Conservation (phyloP, 2,113 vertebrate species). For the Eubucco bourcierii region DNA sequence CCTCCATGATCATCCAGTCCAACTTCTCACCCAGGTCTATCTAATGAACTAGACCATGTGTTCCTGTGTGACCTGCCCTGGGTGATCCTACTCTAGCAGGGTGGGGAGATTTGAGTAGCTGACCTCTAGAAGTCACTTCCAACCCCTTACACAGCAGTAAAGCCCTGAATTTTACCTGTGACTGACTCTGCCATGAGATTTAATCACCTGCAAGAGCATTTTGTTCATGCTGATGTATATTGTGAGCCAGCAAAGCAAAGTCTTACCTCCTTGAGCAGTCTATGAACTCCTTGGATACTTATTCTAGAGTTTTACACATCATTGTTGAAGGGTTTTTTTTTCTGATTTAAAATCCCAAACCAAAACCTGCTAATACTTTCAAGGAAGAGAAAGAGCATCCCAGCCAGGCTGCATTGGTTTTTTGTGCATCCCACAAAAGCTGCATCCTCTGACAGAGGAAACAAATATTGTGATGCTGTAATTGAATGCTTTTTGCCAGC, state of each 20-base stretch:
- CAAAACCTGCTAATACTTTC: background rate
- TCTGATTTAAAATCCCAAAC: background rate
- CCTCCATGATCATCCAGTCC: no score
- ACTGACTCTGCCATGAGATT: background rate
- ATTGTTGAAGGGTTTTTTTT: background rate
- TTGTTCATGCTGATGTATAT: background rate
- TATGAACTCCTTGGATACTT: background rate
- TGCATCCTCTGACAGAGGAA: background rate
- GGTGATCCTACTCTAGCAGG: no score
- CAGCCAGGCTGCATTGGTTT: background rate
- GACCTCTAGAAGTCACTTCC: no score
- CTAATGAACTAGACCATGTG: no score
- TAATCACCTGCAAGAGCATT: background rate
- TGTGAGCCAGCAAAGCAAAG: background rate
- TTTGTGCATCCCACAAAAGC: background rate
- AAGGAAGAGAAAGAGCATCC: background rate
- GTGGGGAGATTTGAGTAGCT: no score
- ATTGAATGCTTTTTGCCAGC: constrained; percentile 5
- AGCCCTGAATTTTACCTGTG: background rate
- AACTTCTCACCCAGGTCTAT: no score
- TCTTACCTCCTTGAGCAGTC: background rate
- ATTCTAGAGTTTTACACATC: background rate
- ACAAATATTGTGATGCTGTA: background rate
- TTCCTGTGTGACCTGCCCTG: no score
- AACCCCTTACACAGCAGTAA: background rate